Base-by-base conservation (phyloP, 2,888 invertebrate species). In the Pogonocherus hispidulus region DNA sequence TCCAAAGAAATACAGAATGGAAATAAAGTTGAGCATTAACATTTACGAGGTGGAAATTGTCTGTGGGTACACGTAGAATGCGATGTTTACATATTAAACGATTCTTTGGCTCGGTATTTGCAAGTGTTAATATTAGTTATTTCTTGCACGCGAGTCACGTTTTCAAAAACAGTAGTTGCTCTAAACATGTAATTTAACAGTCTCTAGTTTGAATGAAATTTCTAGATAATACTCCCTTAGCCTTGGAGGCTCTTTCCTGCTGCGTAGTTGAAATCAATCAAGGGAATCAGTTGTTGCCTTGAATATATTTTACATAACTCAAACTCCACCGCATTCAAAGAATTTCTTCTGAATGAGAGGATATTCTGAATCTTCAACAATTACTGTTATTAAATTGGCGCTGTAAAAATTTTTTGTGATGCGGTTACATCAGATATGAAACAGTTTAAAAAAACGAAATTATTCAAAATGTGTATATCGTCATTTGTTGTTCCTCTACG, bases 51-150 rank as follows among this genome's bases (percentile, higher is more conserved):
- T 32, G 32, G 32, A 32, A 32, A 32, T 32, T 32, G 32, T 16
- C 16, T 16, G 41, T 41, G 41, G 6, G n/a, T 41, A 41, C 14
- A n/a, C 16, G n/a, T 9, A 41, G 6, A 41, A 41, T n/a, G n/a
- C n/a, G 2, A 41, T 41, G 41, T 41, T 41, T 41, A 41, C 41
- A 41, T 41, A n/a, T 41, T 41, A 41, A 41, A 41, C 41, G 16
- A n/a, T 41, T 41, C 41, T n/a, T 41, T 16, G n/a, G 41, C 16
- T 41, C 14, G 41, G 41, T 41, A 41, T 41, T 41, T 41, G 41
- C 41, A 41, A 41, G 41, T 41, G 41, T 41, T 41, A 41, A 41
- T 41, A 41, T 41, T n/a, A 41, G 41, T 41, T n/a, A 41, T 41
- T 41, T 41, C 41, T 41, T 41, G 41, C 41, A 41, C 41, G 41